These are phyloP conservation scores for Daboia siamensis DNA, from an alignment of 2,113 vertebrate species.

Conservation along the genomic window DNA sequence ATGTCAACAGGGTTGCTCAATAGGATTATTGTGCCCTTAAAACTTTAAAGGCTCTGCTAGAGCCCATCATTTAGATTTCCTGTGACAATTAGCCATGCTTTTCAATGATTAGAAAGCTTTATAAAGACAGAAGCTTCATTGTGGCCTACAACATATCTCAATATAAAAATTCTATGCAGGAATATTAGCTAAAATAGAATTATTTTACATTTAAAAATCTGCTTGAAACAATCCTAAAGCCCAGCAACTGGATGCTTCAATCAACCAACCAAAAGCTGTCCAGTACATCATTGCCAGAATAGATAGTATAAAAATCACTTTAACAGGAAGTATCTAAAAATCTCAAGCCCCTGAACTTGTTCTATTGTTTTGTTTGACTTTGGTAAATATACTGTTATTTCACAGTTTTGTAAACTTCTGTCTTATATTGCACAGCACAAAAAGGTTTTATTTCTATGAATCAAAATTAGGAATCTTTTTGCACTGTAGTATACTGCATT, in stretches of 20 bases:
- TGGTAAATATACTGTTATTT: background rate
- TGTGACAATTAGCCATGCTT: accelerated
- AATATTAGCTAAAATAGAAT: conserved; percentile 1
- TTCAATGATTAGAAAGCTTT: conserved; percentile 5
- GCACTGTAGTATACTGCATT: background rate
- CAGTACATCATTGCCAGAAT: background rate
- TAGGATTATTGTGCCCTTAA: accelerated
- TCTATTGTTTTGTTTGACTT: background rate
- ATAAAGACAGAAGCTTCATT: background rate
- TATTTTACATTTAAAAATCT: conserved; percentile 12
- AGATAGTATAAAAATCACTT: background rate
- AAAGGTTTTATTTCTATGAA: background rate
- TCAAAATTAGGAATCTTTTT: background rate
- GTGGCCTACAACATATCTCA: background rate
- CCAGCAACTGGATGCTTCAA: background rate
- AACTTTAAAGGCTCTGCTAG: background rate
- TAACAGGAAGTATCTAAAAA: background rate
- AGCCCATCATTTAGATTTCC: background rate
- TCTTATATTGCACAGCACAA: background rate
- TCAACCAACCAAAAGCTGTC: background rate
- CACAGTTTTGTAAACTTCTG: background rate
- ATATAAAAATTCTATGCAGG: conserved; percentile 11
- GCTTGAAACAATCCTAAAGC: background rate
- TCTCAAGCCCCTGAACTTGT: background rate
- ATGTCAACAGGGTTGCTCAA: background rate